phyloP scores from a whole-genome alignment of 2,797 vertebrate species.

The Calcarius lapponicus region DNA sequence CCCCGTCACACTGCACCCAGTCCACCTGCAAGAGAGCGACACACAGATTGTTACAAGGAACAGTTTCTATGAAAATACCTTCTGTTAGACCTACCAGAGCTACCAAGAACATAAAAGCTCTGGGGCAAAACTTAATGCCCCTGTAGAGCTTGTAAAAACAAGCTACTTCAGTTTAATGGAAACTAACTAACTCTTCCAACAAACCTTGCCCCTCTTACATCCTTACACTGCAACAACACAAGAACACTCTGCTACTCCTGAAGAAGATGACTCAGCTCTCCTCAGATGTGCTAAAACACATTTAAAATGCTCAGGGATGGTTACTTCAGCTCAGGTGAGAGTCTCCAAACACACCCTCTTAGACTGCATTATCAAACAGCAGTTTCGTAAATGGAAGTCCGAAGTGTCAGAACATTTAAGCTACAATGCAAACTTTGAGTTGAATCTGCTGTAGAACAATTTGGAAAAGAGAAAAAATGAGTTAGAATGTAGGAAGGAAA shows the following conservation, averaged over 20 bases:
- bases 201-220: not conserved
- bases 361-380: not conserved
- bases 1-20: constrained; percentile 99
- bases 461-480: not conserved
- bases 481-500: not conserved
- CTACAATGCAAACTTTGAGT: not conserved
- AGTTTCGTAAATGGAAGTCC: not conserved
- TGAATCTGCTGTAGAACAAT: not conserved
- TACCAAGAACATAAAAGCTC: not conserved
- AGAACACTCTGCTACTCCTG: not conserved
- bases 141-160: not conserved
- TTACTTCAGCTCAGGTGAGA: not conserved
- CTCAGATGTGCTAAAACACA: not conserved
- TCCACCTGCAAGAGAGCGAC: constrained; percentile 86
- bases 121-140: not conserved
- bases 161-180: not conserved
- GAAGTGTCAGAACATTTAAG: not conserved
- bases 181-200: not conserved
- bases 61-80: rapidly evolving
- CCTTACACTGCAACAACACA: not conserved
- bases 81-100: not conserved
- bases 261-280: not conserved
- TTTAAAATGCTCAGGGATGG: not conserved
- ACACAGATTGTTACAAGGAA: not conserved
- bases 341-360: not conserved